Base-by-base conservation (phyloP, 2,113 vertebrate species). In the Ammodytes marinus region DNA sequence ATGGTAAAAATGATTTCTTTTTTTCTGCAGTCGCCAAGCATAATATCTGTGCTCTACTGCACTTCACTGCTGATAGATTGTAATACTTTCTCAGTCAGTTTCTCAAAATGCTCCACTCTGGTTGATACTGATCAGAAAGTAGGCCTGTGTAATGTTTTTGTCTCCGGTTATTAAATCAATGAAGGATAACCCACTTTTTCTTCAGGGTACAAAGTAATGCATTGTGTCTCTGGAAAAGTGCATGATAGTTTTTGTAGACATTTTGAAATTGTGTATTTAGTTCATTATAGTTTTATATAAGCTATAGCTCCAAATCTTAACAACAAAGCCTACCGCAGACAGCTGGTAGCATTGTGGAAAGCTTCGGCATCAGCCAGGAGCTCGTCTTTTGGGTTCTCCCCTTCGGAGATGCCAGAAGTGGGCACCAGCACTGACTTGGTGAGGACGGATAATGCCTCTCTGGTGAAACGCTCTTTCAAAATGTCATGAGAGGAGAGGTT, bases 401-500 rank as follows among this genome's bases (percentile, higher is more conserved):
- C 95, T 46, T 97, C 97, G 2, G 94, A 96, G 90, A 97, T 95
- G n/a, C 97, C 97, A 0, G 98, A 98, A 63, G 95, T 96, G 10
- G 98, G 98, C 82, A 99, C 95, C 74, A 99, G 92, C 68, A 98
- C 93, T 0, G 77, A 92, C 49, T 95, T 91, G 0, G 96, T 99
- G 82, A 99, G 89, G 0, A 90, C 92, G 1, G 93, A 37, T 27
- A 97, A 86, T 15, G 93, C 94, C 37, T 95, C 93, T 63, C 79
- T 91, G 66, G 96, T 82, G 67, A 99, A 89, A 42, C 90, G 55
- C 55, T 96, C 91, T 89, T 99, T 99, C 90, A 99, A 92, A 57
- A 95, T 90, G 86, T 99, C 97, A n/a, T 96, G 97, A 70, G 98
- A 98, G 3, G 98, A 99, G 81, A 99, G 94, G 91, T 99, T 99